Percentiles rank a stretch among this genome's conserved stretches.
phyloP scores from a whole-genome alignment of 92 coral and sea anemone species.

The Anthopleura xanthogrammica region DNA sequence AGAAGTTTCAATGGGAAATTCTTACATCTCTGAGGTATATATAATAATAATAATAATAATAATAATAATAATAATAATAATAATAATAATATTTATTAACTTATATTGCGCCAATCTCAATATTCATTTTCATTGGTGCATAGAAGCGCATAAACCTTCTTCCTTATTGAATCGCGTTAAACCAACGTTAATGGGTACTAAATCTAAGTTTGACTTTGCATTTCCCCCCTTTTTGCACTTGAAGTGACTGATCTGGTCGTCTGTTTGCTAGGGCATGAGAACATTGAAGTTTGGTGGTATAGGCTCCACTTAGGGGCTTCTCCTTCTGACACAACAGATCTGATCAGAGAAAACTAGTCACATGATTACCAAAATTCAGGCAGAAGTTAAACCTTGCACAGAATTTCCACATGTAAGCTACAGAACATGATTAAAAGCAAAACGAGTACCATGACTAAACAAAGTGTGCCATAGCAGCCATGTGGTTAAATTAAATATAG shows the following conservation, averaged over 20 bases:
- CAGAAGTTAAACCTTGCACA: conserved; percentile 25
- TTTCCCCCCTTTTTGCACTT: conserved; percentile 32
- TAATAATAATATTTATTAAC: no score
- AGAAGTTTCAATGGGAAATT: conserved; percentile 50
- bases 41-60: no score
- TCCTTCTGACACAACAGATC: not conserved
- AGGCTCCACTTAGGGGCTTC: no score
- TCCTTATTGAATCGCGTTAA: conserved; percentile 47
- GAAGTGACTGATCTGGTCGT: conserved; percentile 21
- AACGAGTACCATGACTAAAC: not conserved
- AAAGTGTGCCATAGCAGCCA: not conserved
- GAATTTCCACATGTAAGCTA: conserved; percentile 22
- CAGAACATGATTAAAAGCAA: conserved; percentile 17
- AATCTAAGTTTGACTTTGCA: conserved; percentile 20
- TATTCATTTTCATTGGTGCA: no score
- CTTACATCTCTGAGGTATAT: conserved; percentile 59
- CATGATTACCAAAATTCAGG: conserved; percentile 29
- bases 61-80: no score
- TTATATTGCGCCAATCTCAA: no score
- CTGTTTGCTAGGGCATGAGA: not conserved
- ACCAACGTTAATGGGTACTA: conserved; percentile 46
- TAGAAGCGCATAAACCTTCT: conserved; percentile 43
- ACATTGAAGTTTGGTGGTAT: no score
- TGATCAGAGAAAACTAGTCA: not conserved
- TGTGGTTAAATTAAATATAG: no score